phyloP scores from a whole-genome alignment of 2,797 vertebrate species.

The Gobionotothen gibberifrons region DNA sequence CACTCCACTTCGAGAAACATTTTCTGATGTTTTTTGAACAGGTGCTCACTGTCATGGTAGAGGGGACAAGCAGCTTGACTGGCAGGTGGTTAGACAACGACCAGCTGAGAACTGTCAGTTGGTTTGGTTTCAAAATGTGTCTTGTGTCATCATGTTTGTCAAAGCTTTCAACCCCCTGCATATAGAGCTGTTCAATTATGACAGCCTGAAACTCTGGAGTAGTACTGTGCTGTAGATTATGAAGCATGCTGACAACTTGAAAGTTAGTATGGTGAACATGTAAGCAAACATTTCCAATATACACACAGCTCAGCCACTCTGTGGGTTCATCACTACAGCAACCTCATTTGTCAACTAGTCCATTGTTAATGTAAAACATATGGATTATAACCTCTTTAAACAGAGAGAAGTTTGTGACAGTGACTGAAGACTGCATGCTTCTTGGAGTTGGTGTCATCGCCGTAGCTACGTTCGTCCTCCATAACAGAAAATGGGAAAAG shows the following conservation, averaged over 20 bases:
- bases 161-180: accelerated
- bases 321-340: neutral
- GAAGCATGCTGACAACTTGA: neutral
- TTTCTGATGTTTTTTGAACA: neutral
- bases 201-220: neutral
- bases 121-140: constrained; percentile 15
- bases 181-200: neutral
- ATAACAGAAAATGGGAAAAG: constrained; percentile 84
- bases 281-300: too few species aligned
- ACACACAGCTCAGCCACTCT: too few species aligned
- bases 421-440: constrained; percentile 95
- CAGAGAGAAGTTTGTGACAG: constrained; percentile 90
- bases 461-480: constrained; percentile 89
- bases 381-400: constrained; percentile 11
- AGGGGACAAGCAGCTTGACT: constrained; percentile 12
- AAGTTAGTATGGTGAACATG: neutral
- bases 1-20: neutral
- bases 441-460: constrained; percentile 90
- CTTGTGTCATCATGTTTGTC: neutral
- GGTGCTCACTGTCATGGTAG: neutral
- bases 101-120: constrained; percentile 23
- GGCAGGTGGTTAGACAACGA: neutral
- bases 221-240: neutral
- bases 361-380: neutral
- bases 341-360: neutral